These are phyloP conservation scores for Acanthosepion lycidas DNA, from an alignment of 2,888 invertebrate species.

Conservation along the genomic window DNA sequence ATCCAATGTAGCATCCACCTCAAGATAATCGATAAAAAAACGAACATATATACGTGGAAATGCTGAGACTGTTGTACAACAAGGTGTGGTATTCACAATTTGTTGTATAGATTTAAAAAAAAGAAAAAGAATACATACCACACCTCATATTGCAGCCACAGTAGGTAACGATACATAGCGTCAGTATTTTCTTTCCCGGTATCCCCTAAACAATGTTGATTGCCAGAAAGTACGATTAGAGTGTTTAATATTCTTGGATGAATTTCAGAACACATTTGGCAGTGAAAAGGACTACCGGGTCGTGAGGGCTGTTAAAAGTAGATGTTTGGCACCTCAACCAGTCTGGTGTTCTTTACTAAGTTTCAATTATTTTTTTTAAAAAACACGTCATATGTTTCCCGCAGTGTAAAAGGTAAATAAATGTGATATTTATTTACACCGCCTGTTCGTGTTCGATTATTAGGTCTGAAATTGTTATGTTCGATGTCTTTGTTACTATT, in stretches of 20 bases:
- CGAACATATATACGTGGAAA: too few relatives aligned
- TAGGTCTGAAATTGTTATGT: too few relatives aligned
- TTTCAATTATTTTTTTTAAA: not conserved
- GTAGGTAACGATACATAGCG: not conserved
- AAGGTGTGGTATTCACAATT: too few relatives aligned
- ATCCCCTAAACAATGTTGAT: not conserved
- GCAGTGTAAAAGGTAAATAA: not conserved
- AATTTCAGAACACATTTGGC: not conserved
- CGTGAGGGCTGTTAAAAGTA: not conserved
- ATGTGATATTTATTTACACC: too few relatives aligned
- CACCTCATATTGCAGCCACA: not conserved
- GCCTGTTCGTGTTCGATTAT: too few relatives aligned
- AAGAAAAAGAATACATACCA: too few relatives aligned
- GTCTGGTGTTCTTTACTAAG: not conserved
- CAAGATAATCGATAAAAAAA: too few relatives aligned
- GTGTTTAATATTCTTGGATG: not conserved
- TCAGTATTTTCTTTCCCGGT: not conserved
- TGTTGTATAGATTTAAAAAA: too few relatives aligned
- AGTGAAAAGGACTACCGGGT: not conserved
- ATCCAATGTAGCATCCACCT: too few relatives aligned
- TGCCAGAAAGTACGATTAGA: not conserved
- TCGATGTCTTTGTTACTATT: too few relatives aligned
- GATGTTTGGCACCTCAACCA: not conserved
- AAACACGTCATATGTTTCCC: not conserved
- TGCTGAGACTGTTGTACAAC: too few relatives aligned